Conservation (phyloP, 2,113 vertebrate genomes). For the Columba livia region DNA sequence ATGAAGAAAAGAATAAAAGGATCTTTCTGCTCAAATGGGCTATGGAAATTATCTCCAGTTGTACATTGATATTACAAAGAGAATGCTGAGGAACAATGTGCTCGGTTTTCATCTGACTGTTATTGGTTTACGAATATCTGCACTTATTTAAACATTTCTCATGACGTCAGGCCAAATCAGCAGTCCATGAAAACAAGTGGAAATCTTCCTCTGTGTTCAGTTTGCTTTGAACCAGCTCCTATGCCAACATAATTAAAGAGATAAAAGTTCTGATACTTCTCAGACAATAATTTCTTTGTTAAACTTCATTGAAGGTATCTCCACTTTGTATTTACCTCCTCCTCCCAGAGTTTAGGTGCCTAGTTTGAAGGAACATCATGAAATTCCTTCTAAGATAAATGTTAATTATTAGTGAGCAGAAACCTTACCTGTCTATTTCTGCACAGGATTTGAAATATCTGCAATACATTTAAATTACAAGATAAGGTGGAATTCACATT, state of each 20-base stretch:
- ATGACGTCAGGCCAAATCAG: background rate
- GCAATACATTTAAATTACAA: background rate
- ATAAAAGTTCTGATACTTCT: background rate
- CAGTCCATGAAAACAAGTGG: background rate
- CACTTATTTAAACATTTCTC: background rate
- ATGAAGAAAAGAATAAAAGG: background rate
- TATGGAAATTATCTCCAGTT: conserved; percentile 18
- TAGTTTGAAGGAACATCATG: background rate
- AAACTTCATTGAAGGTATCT: background rate
- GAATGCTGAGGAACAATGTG: background rate
- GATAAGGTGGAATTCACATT: background rate
- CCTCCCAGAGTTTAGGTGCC: background rate
- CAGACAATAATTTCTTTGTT: conserved; percentile 2
- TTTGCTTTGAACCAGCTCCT: background rate
- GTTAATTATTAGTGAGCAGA: conserved; percentile 37
- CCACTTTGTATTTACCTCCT: background rate
- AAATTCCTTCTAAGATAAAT: conserved; percentile 7
- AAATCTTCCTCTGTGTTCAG: background rate
- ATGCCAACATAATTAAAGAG: background rate
- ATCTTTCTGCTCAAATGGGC: background rate
- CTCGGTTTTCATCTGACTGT: background rate
- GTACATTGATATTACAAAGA: background rate
- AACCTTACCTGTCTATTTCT: background rate
- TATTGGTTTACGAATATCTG: background rate
- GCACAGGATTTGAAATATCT: background rate